Conservation (phyloP, 2,888 invertebrate species). For the Hemicrepidius hirtus region DNA sequence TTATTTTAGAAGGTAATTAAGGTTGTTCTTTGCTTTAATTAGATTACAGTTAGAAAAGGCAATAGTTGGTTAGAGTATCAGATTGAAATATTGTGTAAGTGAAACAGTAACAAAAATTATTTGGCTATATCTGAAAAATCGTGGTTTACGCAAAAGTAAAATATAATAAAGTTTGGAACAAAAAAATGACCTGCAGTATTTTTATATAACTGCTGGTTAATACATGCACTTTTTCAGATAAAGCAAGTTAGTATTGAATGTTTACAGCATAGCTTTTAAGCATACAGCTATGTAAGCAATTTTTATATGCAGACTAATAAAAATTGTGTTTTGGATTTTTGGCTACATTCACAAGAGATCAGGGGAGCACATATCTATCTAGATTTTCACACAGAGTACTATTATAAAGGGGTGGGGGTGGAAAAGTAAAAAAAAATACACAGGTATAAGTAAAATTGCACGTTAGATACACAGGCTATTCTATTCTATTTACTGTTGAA, state of each 20-base stretch:
- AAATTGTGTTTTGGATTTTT: conserved; percentile 26
- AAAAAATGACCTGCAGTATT: too few relatives aligned
- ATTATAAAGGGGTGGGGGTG: conserved; percentile 10
- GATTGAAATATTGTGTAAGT: not conserved
- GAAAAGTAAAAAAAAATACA: conserved; percentile 19
- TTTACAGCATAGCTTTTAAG: conserved; percentile 37
- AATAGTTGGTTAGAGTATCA: not conserved
- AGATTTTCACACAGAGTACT: conserved; percentile 34
- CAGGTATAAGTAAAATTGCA: conserved; percentile 13
- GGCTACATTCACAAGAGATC: conserved; percentile 7
- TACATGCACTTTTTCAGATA: too few relatives aligned
- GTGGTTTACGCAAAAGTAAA: too few relatives aligned
- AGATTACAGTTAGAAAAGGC: too few relatives aligned
- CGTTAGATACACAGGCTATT: conserved; percentile 44
- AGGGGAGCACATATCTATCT: conserved; percentile 34
- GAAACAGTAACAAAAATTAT: not conserved
- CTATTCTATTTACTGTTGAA: conserved; percentile 35
- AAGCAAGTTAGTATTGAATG: not conserved
- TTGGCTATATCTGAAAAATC: too few relatives aligned
- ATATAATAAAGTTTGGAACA: too few relatives aligned
- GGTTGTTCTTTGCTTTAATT: too few relatives aligned
- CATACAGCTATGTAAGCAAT: conserved; percentile 60
- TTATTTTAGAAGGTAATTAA: too few relatives aligned
- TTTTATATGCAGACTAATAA: conserved; percentile 52
- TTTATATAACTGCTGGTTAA: too few relatives aligned